Evolutionary conservation across 2,888 invertebrate species (phyloP).

Genomic region (Oithona nana): DNA sequence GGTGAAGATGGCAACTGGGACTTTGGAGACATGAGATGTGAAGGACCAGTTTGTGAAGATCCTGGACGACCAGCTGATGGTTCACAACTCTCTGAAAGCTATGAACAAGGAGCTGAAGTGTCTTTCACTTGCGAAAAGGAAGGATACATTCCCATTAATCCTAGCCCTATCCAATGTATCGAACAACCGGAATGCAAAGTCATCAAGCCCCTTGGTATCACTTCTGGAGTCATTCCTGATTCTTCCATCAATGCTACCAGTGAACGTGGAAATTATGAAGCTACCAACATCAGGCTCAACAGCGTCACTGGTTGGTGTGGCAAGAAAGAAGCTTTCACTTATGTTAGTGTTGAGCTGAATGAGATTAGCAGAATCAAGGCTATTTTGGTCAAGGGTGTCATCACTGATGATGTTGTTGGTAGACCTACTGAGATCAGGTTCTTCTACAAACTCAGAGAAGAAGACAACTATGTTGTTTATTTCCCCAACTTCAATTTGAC

Average conservation of each 20-base stretch:
- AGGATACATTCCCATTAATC: conserved; percentile 79
- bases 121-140: conserved; percentile 72
- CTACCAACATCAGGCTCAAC: conserved; percentile 64
- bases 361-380: conserved; percentile 67
- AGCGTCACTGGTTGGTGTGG: conserved; percentile 92
- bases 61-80: conserved; percentile 87
- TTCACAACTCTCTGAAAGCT: conserved; percentile 48
- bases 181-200: conserved; percentile 84
- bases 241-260: conserved; percentile 88
- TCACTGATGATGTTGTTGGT: conserved; percentile 83
- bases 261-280: conserved; percentile 67
- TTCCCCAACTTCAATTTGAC: conserved; percentile 90
- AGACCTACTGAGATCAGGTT: conserved; percentile 88
- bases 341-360: conserved; percentile 83
- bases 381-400: conserved; percentile 41
- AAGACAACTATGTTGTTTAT: conserved; percentile 85
- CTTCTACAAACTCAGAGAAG: conserved; percentile 86
- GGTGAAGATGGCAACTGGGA: conserved; percentile 85
- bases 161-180: conserved; percentile 69
- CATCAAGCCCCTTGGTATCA: conserved; percentile 69
- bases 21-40: conserved; percentile 83
- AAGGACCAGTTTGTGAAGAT: conserved; percentile 90
- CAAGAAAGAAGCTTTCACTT: conserved; percentile 89
- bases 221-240: conserved; percentile 79
- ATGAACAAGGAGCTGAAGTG: conserved; percentile 30